Conservation (phyloP, 2,888 invertebrate species). For the Euproctis similis region DNA sequence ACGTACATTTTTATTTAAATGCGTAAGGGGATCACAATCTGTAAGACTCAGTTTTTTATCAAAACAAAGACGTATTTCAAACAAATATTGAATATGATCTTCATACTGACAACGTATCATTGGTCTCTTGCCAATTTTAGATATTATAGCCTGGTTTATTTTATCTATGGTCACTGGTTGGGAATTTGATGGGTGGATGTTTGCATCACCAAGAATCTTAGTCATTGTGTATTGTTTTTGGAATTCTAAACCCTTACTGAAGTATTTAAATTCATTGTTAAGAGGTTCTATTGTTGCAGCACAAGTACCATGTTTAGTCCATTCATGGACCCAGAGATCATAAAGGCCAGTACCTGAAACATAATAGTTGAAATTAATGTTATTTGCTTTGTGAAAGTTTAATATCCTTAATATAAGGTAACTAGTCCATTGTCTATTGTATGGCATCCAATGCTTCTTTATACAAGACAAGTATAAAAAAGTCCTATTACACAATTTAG, state of each 20-base stretch:
- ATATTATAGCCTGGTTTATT: slow-evolving; percentile 51
- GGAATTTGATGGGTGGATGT: slow-evolving; percentile 61
- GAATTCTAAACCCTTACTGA: slow-evolving; percentile 77
- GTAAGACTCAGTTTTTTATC: slow-evolving; percentile 77
- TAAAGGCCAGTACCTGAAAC: slow-evolving; percentile 52
- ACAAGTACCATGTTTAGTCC: slow-evolving; percentile 89
- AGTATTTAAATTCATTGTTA: slow-evolving; percentile 79
- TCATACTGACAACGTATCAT: slow-evolving; percentile 78
- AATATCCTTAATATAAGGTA: too few species aligned
- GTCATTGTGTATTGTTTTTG: slow-evolving; percentile 77
- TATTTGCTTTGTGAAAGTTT: too few species aligned
- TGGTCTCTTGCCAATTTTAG: slow-evolving; percentile 72
- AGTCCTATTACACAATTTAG: too few species aligned
- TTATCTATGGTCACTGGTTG: slow-evolving; percentile 17
- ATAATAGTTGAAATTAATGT: background rate
- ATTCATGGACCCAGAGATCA: slow-evolving; percentile 85
- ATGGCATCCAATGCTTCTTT: too few species aligned
- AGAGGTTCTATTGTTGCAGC: slow-evolving; percentile 74
- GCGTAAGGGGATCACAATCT: slow-evolving; percentile 77
- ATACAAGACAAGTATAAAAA: too few species aligned
- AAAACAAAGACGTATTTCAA: slow-evolving; percentile 84
- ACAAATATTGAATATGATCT: slow-evolving; percentile 74
- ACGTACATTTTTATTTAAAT: background rate
- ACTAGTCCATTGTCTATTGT: too few species aligned
- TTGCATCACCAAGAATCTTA: slow-evolving; percentile 67